Base-by-base conservation (phyloP, 2,888 invertebrate genomes). In the Eristalis pertinax region DNA sequence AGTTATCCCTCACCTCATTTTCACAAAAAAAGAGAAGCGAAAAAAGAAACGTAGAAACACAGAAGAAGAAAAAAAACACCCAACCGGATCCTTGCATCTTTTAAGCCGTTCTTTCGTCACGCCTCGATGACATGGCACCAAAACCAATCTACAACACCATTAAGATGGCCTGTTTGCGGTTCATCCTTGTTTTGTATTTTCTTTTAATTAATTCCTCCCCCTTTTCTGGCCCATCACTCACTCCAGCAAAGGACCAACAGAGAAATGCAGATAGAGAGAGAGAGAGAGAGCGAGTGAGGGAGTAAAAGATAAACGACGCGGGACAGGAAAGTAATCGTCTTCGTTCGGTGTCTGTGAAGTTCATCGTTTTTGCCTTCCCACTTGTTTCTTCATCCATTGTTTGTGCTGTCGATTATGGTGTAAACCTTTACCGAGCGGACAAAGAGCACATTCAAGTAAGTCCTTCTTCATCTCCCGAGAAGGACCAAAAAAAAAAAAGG, bases 361-460 rank as follows among this genome's bases (percentile, higher is more conserved):
- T 78, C 32, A 43, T 41, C 56, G 58, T 58, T 15, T 58, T 58
- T 8, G 68, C 22, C 15, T 43, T 22, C 11, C 19, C 38, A n/a
- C 35, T 38, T 60, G 35, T 8, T 70, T 58, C 41, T 62, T 62
- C 38, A n/a, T 26, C 65, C 78, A 78, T 79, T 84, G 84, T 79
- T 84, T 64, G 43, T 65, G 50, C 70, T 84, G 78, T 79, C 79
- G 74, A 84, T 84, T 74, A 74, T 84, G 69, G 69, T 78, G 73
- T 74, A 84, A 78, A 74, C 69, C 84, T 62, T 84, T 70, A 68
- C 73, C 63, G 50, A 78, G 50, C 65, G 26, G n/a, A 43, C 43
- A 32, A 4, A 56, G 29, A 84, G 8, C 50, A 29, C 43, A 64
- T 77, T 58, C 22, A 85, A 76, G 84, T 73, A 76, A 77, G 73